Evolutionary conservation across 2,888 invertebrate species (phyloP).

Genomic region (Strigamia maritima): DNA sequence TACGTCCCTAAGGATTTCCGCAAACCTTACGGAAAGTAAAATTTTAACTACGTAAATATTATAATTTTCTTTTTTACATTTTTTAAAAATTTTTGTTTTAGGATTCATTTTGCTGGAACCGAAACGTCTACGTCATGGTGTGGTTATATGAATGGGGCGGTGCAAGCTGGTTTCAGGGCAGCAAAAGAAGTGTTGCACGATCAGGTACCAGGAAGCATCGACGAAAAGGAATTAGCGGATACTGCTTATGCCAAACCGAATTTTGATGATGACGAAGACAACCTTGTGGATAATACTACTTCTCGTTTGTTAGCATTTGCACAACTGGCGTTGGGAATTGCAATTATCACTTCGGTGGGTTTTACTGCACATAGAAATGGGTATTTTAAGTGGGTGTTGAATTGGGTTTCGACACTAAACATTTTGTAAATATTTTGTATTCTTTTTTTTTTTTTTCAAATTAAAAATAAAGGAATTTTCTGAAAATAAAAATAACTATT

Average conservation of each 20-base stretch:
- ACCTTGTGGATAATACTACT: background rate
- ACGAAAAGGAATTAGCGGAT: constrained; percentile 2
- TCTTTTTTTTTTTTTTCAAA: too few species aligned
- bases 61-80: background rate
- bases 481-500: too few species aligned
- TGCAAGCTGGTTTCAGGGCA: constrained; percentile 49
- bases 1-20: constrained; percentile 36
- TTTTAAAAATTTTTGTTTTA: constrained; percentile 25
- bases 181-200: constrained; percentile 45
- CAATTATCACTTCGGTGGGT: background rate
- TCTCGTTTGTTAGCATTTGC: background rate
- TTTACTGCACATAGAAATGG: background rate
- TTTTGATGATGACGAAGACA: background rate
- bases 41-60: background rate
- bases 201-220: background rate
- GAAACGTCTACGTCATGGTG: constrained; percentile 51
- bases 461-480: too few species aligned
- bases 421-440: too few species aligned
- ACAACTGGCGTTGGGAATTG: background rate
- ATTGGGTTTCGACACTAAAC: too few species aligned
- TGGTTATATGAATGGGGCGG: constrained; percentile 52
- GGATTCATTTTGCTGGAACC: constrained; percentile 51
- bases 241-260: constrained; percentile 7
- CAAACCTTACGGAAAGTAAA: constrained; percentile 38
- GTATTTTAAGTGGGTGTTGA: too few species aligned